These are phyloP conservation scores for Strix occidentalis DNA, from an alignment of 2,797 vertebrate species.

Conservation along the genomic window DNA sequence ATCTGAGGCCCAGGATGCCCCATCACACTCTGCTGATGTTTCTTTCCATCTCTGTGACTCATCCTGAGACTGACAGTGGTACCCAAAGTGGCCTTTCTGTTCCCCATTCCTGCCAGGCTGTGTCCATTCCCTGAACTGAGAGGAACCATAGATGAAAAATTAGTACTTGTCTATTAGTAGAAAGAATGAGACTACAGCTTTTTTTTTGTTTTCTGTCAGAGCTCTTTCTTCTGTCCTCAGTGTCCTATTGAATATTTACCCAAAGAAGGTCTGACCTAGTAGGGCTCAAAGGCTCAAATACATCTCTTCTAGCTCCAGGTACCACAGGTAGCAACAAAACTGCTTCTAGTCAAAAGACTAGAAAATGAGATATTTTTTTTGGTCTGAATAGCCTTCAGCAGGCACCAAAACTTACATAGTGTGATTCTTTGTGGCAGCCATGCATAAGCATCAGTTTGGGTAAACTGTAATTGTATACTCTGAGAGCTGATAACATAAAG, in stretches of 20 bases:
- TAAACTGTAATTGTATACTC: neutral
- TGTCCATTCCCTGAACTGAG: neutral
- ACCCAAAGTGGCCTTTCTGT: neutral
- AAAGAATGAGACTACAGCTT: neutral
- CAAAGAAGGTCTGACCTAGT: neutral
- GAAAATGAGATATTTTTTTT: neutral
- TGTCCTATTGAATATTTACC: neutral
- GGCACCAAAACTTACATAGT: neutral
- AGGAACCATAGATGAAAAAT: neutral
- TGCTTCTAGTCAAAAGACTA: neutral
- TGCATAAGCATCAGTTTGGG: neutral
- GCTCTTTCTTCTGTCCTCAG: neutral
- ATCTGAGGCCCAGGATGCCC: neutral
- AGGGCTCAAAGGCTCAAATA: neutral
- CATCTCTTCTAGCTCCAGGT: neutral
- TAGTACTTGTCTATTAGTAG: neutral
- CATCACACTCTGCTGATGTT: neutral
- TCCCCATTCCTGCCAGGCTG: neutral
- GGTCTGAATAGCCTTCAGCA: neutral
- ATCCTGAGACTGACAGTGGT: neutral
- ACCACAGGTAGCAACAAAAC: neutral
- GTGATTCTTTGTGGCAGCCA: neutral
- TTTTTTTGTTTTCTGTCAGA: neutral
- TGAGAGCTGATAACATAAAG: neutral
- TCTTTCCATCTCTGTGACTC: neutral